Conservation (phyloP, 64 coral and sea anemone genomes). For the Actinia tenebrosa region DNA sequence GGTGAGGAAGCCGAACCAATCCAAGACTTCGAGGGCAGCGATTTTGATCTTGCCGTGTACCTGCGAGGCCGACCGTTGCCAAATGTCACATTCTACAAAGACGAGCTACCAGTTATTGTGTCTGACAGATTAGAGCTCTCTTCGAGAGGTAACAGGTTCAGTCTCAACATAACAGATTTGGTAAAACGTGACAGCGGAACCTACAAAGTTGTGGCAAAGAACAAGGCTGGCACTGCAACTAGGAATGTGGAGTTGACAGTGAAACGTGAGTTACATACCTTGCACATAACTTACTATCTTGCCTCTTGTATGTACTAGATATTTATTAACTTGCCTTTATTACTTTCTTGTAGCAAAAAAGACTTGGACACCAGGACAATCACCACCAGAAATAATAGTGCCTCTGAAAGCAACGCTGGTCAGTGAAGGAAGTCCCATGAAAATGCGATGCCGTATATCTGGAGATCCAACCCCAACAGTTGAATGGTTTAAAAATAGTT, state of each 20-base stretch:
- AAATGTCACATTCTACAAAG: slow-evolving; percentile 71
- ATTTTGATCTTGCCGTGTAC: slow-evolving; percentile 44
- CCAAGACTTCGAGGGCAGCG: slow-evolving; percentile 69
- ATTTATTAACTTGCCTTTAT: neutral
- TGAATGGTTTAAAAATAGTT: slow-evolving; percentile 82
- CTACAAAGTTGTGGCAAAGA: slow-evolving; percentile 78
- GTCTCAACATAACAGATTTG: slow-evolving; percentile 47
- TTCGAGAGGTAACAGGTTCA: slow-evolving; percentile 60
- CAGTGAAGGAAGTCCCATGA: slow-evolving; percentile 58
- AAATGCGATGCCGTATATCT: slow-evolving; percentile 54
- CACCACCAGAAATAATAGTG: slow-evolving; percentile 40
- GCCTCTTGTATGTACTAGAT: neutral
- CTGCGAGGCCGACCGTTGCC: slow-evolving; percentile 71
- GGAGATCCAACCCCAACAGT: slow-evolving; percentile 60
- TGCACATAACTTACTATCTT: neutral
- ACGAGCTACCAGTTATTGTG: slow-evolving; percentile 57
- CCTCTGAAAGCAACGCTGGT: slow-evolving; percentile 37
- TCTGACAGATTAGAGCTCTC: slow-evolving; percentile 48
- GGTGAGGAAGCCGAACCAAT: slow-evolving; percentile 66
- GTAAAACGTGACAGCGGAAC: slow-evolving; percentile 49
- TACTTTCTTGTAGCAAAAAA: slow-evolving; percentile 43
- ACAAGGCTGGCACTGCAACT: slow-evolving; percentile 52
- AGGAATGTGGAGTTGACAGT: slow-evolving; percentile 68
- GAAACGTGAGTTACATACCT: slow-evolving; percentile 39
- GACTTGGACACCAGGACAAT: slow-evolving; percentile 34